Evolutionary conservation across 2,888 invertebrate species (phyloP).

Genomic region (Melipona bicolor): DNA sequence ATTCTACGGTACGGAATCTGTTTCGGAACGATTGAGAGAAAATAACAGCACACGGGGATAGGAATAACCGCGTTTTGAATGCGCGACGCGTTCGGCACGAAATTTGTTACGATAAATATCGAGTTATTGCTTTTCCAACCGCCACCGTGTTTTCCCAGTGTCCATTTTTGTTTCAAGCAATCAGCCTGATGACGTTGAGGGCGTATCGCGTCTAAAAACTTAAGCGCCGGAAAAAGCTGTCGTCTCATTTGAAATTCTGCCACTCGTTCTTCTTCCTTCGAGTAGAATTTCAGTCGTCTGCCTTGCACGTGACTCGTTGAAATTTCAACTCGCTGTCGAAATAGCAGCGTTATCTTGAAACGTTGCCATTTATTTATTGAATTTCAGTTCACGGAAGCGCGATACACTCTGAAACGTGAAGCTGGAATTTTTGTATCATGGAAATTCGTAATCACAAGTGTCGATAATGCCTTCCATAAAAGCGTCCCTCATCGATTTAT

Average conservation of each 20-base stretch:
- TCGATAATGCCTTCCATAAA: too few relatives aligned
- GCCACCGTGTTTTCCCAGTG: too few relatives aligned
- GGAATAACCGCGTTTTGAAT: neutral
- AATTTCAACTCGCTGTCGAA: neutral
- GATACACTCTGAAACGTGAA: too few relatives aligned
- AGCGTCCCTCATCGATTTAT: neutral
- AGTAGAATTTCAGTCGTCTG: neutral
- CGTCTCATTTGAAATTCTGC: neutral
- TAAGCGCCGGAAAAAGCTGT: neutral
- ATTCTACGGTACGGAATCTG: neutral
- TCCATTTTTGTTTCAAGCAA: slow-evolving; percentile 2
- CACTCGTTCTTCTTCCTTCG: neutral
- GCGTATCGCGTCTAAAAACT: neutral
- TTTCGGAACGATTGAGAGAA: neutral
- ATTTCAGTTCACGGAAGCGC: too few relatives aligned
- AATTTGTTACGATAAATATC: neutral
- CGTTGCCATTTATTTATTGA: too few relatives aligned
- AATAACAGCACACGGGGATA: neutral
- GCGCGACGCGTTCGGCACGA: neutral
- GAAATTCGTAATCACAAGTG: too few relatives aligned
- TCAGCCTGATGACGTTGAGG: neutral
- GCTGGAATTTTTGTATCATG: too few relatives aligned
- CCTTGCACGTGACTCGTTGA: neutral
- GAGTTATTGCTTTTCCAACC: neutral
- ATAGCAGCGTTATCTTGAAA: too few relatives aligned